Conservation (phyloP, 2,888 invertebrate species). For the Heliconius ismenius region DNA sequence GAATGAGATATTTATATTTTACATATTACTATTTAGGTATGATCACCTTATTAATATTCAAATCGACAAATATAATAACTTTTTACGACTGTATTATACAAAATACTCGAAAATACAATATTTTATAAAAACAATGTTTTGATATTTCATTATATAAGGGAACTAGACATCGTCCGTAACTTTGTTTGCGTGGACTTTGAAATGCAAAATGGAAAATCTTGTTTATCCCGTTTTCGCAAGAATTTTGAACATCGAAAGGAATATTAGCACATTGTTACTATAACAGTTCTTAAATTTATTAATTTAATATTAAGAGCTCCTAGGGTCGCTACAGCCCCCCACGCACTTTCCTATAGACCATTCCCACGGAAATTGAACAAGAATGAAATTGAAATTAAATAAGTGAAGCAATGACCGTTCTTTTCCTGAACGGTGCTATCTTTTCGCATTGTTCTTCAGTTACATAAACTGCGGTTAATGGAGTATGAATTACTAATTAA, state of each 20-base stretch:
- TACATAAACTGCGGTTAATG: slow-evolving; percentile 75
- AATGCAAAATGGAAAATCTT: not conserved
- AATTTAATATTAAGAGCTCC: too few relatives aligned
- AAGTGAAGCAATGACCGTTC: slow-evolving; percentile 76
- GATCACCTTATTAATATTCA: slow-evolving; percentile 3
- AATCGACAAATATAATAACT: not conserved
- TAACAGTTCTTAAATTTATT: too few relatives aligned
- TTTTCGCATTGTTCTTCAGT: slow-evolving; percentile 72
- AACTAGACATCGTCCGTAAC: not conserved
- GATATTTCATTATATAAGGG: not conserved
- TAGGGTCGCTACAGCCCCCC: not conserved
- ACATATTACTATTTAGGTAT: slow-evolving; percentile 1
- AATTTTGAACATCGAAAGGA: too few relatives aligned
- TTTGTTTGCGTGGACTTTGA: not conserved
- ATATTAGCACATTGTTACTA: too few relatives aligned
- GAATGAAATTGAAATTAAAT: slow-evolving; percentile 62
- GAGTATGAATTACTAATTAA: slow-evolving; percentile 73
- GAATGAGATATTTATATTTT: not conserved
- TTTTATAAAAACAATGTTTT: not conserved
- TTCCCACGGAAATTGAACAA: slow-evolving; percentile 62
- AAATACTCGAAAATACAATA: slow-evolving; percentile 1
- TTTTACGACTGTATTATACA: slow-evolving; percentile 4
- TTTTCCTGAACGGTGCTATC: slow-evolving; percentile 73
- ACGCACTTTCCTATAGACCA: slow-evolving; percentile 30
- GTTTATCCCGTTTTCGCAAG: not conserved